Evolutionary conservation across 2,113 vertebrate species (phyloP), one percentile per base, ranked within the genome.

Genomic region (Cololabis saira): DNA sequence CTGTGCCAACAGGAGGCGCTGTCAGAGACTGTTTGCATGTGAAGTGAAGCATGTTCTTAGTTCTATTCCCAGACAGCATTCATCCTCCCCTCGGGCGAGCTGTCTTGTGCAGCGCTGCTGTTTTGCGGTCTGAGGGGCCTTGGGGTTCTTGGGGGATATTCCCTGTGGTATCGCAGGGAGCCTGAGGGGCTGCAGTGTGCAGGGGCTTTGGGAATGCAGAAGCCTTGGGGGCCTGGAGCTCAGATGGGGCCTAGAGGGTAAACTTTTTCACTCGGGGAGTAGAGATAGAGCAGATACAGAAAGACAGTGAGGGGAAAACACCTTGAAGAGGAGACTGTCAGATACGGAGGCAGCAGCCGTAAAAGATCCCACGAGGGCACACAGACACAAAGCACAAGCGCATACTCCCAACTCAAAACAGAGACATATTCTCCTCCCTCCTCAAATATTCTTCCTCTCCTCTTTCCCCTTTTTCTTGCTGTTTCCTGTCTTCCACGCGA

Each of bases 181-280:
- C 89, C 89, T 76, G 78, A 83, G 88, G 91, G 90, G 81, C 86
- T 83, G 68, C 81, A 53, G 81, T 81, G 83, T 83, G 66, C 47
- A 22, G 87, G 90, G 87, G 87, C 89, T 84, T 21, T 85, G 90
- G 87, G 90, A 92, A 81, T 83, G 86, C 58, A 64, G 63, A 79
- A 73, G 82, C 89, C 87, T 90, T 83, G 83, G 87, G 90, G 89
- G 78, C 85, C 77, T 88, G 81, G 81, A 90, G 87, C 87, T 92
- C 91, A 92, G 90, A 92, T 92, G 90, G 90, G 81, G 85, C 84
- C 87, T 86, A 43, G 80, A 82, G 82, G 87, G 81, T 80, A 61
- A 88, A 86, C 74, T 87, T 87, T 86, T 80, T 84, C 86, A 87
- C 85, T 81, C 74, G 74, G 83, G 77, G 84, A 90, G 77, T 81